Percentiles rank a stretch among this genome's conserved stretches.
phyloP scores from a whole-genome alignment of 2,113 vertebrate genomes.

The Semnornis frantzii region DNA sequence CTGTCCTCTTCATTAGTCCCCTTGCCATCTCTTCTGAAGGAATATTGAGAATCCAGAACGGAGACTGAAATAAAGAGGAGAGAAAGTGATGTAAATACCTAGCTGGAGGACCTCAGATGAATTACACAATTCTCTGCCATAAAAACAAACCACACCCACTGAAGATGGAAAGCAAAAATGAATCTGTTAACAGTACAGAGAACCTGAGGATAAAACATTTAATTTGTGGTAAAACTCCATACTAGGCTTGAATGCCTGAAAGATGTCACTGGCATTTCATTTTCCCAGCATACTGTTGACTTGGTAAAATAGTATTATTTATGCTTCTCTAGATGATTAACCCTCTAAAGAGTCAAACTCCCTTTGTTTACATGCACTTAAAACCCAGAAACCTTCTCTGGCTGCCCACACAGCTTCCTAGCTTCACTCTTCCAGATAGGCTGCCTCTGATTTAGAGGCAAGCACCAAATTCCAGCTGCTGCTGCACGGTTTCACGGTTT shows the following conservation, averaged over 20 bases:
- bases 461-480: background rate
- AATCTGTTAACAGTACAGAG: background rate
- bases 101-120: background rate
- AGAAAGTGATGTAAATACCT: background rate
- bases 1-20: slow-evolving; percentile 90
- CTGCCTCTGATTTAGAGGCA: background rate
- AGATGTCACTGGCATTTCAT: background rate
- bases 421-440: background rate
- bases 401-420: background rate
- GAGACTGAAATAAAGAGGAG: slow-evolving; percentile 81
- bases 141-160: background rate
- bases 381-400: background rate
- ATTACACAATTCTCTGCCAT: background rate
- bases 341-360: background rate
- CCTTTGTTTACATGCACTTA: accelerated
- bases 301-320: background rate
- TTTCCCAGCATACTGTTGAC: background rate
- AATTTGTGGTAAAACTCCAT: background rate
- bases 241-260: background rate
- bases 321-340: background rate
- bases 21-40: slow-evolving; percentile 88
- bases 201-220: background rate
- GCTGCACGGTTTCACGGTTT: background rate
- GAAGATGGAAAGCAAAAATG: background rate
- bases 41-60: slow-evolving; percentile 91